Conservation (phyloP, 2,113 vertebrate species). For the Oryzias woworae region DNA sequence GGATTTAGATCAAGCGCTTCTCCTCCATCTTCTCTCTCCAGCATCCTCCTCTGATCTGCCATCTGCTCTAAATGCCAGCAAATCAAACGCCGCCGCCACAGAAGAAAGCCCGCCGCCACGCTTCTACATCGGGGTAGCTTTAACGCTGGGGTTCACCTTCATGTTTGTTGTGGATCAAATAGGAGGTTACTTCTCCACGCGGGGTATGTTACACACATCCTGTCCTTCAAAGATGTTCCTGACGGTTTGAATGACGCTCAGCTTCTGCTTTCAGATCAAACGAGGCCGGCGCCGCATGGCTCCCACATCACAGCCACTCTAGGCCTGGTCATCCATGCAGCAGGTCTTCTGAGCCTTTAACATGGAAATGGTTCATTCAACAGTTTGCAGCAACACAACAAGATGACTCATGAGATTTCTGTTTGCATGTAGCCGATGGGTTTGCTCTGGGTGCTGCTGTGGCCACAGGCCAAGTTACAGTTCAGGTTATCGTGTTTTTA, state of each 20-base stretch:
- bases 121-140: constrained; percentile 73
- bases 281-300: constrained; percentile 41
- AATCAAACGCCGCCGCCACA: constrained; percentile 1
- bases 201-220: constrained; percentile 51
- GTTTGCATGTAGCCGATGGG: constrained; percentile 73
- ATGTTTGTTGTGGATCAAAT: constrained; percentile 83
- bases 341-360: constrained; percentile 65
- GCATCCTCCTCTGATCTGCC: constrained; percentile 46
- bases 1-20: constrained; percentile 29
- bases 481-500: constrained; percentile 80
- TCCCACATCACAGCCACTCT: constrained; percentile 76
- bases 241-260: background rate
- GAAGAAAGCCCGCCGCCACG: constrained; percentile 50
- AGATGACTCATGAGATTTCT: constrained; percentile 5
- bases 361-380: no score
- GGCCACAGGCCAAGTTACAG: constrained; percentile 75
- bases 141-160: constrained; percentile 79
- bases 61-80: constrained; percentile 35
- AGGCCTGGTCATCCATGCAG: constrained; percentile 81
- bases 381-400: no score
- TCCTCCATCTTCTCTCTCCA: constrained; percentile 31
- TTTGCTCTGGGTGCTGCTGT: constrained; percentile 81
- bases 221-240: no score
- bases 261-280: constrained; percentile 61
- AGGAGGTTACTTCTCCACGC: constrained; percentile 65